Evolutionary conservation across 2,797 vertebrate genomes (phyloP).

Genomic region (Serranus cabrilla): DNA sequence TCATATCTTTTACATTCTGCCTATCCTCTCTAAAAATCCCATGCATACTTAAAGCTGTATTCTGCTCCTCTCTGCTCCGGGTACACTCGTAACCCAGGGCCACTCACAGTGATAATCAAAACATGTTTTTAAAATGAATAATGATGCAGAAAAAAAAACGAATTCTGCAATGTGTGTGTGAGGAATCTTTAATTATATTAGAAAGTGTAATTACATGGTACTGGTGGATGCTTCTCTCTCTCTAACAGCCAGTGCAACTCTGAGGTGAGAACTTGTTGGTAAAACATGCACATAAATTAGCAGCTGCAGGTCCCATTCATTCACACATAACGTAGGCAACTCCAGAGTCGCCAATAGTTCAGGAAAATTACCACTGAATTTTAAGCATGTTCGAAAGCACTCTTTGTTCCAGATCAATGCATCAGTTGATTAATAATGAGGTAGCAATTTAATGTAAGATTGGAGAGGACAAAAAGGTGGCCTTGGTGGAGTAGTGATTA

Average conservation of each 20-base stretch:
- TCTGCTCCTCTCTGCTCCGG: background rate
- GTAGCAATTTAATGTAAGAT: slow-evolving; percentile 30
- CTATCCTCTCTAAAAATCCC: background rate
- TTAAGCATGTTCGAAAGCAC: background rate
- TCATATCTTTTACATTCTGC: background rate
- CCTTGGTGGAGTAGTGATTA: slow-evolving; percentile 15
- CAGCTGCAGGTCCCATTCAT: slow-evolving; percentile 25
- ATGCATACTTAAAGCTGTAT: background rate
- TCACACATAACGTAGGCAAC: slow-evolving; percentile 3
- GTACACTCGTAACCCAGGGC: background rate
- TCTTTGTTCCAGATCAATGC: slow-evolving; percentile 46
- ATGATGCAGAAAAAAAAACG: background rate
- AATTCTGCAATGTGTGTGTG: background rate
- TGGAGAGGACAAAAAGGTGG: slow-evolving; percentile 33
- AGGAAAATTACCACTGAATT: slow-evolving; percentile 4
- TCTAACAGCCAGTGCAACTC: background rate
- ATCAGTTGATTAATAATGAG: slow-evolving; percentile 32
- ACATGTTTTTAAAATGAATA: background rate
- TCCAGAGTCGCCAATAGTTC: background rate
- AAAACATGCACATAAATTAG: slow-evolving; percentile 46
- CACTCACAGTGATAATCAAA: background rate
- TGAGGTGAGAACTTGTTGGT: background rate
- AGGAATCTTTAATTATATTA: slow-evolving; percentile 1
- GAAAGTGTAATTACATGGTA: slow-evolving; percentile 19
- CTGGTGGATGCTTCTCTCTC: background rate